Evolutionary conservation across 2,888 invertebrate genomes (phyloP).

Genomic region (Mythimna albipuncta): DNA sequence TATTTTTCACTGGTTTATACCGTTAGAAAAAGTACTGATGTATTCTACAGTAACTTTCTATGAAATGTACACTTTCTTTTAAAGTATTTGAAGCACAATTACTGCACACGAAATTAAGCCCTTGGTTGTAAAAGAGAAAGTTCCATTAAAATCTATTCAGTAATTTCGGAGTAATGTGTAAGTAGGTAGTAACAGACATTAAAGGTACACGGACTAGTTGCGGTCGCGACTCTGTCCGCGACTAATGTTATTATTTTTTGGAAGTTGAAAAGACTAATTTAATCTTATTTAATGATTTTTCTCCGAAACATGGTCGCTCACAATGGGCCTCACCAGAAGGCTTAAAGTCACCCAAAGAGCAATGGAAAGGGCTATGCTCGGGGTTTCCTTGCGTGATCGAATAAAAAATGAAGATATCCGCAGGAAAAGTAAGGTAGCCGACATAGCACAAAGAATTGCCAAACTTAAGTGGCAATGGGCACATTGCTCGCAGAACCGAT

Average conservation of each 20-base stretch:
- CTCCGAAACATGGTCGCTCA: too few species aligned
- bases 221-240: background rate
- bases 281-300: too few species aligned
- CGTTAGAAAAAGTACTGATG: background rate
- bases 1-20: too few species aligned
- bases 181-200: background rate
- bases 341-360: too few species aligned
- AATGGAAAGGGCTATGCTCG: too few species aligned
- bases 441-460: too few species aligned
- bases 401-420: too few species aligned
- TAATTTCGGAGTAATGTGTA: slow-evolving; percentile 17
- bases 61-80: slow-evolving; percentile 20
- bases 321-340: too few species aligned
- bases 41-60: slow-evolving; percentile 7
- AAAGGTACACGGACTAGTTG: slow-evolving; percentile 12
- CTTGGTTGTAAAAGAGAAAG: slow-evolving; percentile 44
- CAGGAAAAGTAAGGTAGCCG: too few species aligned
- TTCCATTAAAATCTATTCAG: slow-evolving; percentile 29
- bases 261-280: background rate
- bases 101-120: slow-evolving; percentile 34
- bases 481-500: too few species aligned
- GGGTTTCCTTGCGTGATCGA: too few species aligned
- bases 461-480: too few species aligned
- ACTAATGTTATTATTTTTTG: background rate
- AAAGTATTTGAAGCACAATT: slow-evolving; percentile 6